Percentiles rank a stretch among this genome's conserved stretches.
Evolutionary conservation across 1,140 invertebrate species (phyloP).

Genomic region (Zaprionus lachaisei): DNA sequence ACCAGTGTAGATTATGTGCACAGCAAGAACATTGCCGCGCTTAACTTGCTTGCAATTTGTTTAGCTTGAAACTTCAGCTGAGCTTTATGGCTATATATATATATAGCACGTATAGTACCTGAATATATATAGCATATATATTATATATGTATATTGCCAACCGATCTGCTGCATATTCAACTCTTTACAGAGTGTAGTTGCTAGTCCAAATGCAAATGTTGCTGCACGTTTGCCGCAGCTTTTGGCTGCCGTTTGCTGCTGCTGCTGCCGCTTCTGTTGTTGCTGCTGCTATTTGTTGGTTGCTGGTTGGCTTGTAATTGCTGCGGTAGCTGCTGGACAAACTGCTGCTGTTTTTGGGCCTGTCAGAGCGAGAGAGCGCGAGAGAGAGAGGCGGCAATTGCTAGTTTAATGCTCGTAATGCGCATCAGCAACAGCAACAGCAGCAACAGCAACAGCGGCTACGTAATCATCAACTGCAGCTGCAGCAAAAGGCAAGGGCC

Average conservation of each 20-base stretch:
- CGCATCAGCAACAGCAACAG: constrained; percentile 32
- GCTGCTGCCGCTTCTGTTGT: not conserved
- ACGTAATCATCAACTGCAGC: constrained; percentile 31
- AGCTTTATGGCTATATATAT: no score
- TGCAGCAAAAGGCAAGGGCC: constrained; percentile 4
- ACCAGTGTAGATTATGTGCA: no score
- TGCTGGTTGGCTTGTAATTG: constrained; percentile 46
- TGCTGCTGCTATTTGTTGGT: not conserved
- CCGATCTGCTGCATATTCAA: not conserved
- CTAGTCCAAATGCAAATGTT: constrained; percentile 7
- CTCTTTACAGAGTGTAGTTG: not conserved
- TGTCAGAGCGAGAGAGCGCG: constrained; percentile 13
- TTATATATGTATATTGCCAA: not conserved
- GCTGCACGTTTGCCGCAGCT: not conserved
- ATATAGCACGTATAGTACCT: no score
- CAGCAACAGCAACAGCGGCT: constrained; percentile 25
- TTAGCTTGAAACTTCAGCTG: no score
- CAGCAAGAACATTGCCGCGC: no score
- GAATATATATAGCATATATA: no score
- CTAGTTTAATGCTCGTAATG: constrained; percentile 51
- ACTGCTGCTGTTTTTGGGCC: constrained; percentile 33
- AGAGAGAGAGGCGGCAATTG: constrained; percentile 32
- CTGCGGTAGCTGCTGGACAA: constrained; percentile 27
- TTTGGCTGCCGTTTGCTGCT: constrained; percentile 1
- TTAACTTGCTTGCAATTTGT: no score